Evolutionary conservation across 1,140 invertebrate species (phyloP).

Genomic region (Sarcophaga bullata): DNA sequence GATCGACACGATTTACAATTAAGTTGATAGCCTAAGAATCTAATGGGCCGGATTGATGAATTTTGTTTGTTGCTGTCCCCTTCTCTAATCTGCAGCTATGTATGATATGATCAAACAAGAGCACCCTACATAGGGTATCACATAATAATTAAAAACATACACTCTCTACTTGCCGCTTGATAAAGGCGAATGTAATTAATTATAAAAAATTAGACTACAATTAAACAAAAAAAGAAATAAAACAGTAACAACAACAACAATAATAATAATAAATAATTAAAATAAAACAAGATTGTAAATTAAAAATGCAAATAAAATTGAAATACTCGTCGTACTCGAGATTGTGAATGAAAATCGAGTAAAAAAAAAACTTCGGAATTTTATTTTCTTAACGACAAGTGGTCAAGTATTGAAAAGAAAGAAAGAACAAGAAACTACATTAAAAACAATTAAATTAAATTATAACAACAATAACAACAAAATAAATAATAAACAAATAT

Average conservation of each 20-base stretch:
- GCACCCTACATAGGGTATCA: too few species aligned
- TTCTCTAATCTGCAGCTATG: too few species aligned
- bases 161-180: background rate
- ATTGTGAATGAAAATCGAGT: background rate
- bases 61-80: too few species aligned
- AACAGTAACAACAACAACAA: background rate
- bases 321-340: background rate
- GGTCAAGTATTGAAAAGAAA: background rate
- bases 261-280: background rate
- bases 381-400: background rate
- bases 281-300: background rate
- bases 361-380: background rate
- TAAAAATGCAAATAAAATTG: background rate
- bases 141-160: background rate
- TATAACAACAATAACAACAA: background rate
- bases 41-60: too few species aligned
- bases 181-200: background rate
- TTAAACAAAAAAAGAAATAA: background rate
- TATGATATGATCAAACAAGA: too few species aligned
- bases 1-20: too few species aligned
- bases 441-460: background rate
- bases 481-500: too few species aligned
- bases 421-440: background rate
- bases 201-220: slow-evolving; percentile 7
- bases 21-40: too few species aligned